These are phyloP conservation scores for Pemphigus obesinymphae DNA, from an alignment of 1,140 invertebrate species.

Conservation along the genomic window DNA sequence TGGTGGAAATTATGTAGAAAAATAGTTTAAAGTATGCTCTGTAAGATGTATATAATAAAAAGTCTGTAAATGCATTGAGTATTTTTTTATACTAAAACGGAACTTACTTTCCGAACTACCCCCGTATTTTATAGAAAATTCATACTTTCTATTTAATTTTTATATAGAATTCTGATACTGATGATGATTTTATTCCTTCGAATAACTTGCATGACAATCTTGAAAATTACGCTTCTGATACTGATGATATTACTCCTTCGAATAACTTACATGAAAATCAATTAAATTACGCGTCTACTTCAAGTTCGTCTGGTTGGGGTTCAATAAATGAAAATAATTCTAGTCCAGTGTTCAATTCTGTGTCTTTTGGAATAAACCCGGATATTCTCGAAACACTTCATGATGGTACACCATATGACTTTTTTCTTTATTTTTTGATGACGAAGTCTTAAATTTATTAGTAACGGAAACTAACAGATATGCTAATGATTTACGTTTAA, in stretches of 20 bases:
- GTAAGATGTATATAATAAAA: no score
- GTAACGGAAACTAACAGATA: conserved; percentile 45
- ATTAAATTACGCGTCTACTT: neutral
- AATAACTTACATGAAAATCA: neutral
- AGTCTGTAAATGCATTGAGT: no score
- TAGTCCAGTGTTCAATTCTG: neutral
- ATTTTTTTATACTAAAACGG: no score
- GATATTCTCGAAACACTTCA: neutral
- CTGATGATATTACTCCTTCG: neutral
- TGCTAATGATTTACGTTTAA: conserved; percentile 31
- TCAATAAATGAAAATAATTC: neutral
- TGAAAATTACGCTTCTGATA: neutral
- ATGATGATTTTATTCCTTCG: neutral
- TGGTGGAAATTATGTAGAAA: no score
- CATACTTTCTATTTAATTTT: neutral
- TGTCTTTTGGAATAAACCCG: neutral
- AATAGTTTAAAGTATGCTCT: no score
- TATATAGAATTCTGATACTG: neutral
- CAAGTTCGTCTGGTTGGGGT: neutral
- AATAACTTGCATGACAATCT: neutral
- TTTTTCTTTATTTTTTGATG: conserved; percentile 4
- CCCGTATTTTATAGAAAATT: neutral
- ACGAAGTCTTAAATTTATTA: conserved; percentile 43
- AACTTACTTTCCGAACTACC: no score
- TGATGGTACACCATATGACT: neutral